A percentile compares a stretch with the other conserved stretches of the same genome.
These are phyloP conservation scores for Eupithecia dodoneata DNA, from an alignment of 2,888 invertebrate species.

Conservation along the genomic window DNA sequence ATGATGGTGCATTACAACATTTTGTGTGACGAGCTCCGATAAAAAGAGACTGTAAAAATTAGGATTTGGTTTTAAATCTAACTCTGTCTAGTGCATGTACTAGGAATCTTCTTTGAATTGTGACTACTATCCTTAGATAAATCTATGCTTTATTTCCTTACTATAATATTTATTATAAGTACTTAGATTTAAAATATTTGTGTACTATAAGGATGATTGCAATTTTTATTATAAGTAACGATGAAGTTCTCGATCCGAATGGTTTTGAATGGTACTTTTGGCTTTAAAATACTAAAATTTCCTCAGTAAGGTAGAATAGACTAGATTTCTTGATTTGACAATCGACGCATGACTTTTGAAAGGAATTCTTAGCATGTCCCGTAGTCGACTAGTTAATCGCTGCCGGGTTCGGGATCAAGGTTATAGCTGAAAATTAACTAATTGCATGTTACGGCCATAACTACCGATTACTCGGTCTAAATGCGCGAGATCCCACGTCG, in stretches of 20 bases:
- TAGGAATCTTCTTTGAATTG: slow-evolving; percentile 27
- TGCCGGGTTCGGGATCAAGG: slow-evolving; percentile 54
- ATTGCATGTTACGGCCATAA: slow-evolving; percentile 76
- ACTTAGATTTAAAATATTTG: slow-evolving; percentile 32
- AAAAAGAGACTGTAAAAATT: not conserved
- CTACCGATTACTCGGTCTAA: slow-evolving; percentile 39
- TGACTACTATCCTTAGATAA: slow-evolving; percentile 35
- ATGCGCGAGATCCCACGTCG: slow-evolving; percentile 17
- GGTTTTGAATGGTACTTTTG: slow-evolving; percentile 53
- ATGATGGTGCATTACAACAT: not conserved
- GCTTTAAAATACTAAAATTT: slow-evolving; percentile 69
- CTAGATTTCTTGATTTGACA: slow-evolving; percentile 59
- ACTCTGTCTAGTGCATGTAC: slow-evolving; percentile 40
- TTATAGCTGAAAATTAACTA: slow-evolving; percentile 60
- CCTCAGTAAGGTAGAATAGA: slow-evolving; percentile 67
- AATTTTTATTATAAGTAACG: slow-evolving; percentile 31
- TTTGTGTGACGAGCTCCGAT: not conserved
- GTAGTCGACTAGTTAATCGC: slow-evolving; percentile 64
- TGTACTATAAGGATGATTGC: slow-evolving; percentile 25
- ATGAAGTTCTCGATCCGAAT: slow-evolving; percentile 35
- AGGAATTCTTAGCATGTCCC: slow-evolving; percentile 71
- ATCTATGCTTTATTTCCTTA: slow-evolving; percentile 41
- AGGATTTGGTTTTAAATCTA: slow-evolving; percentile 20
- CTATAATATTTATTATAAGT: slow-evolving; percentile 41
- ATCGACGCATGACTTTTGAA: slow-evolving; percentile 70